Percentiles rank a stretch among this genome's conserved stretches.
Evolutionary conservation across 2,888 invertebrate species (phyloP).

Genomic region (Xanthorhoe spadicearia): DNA sequence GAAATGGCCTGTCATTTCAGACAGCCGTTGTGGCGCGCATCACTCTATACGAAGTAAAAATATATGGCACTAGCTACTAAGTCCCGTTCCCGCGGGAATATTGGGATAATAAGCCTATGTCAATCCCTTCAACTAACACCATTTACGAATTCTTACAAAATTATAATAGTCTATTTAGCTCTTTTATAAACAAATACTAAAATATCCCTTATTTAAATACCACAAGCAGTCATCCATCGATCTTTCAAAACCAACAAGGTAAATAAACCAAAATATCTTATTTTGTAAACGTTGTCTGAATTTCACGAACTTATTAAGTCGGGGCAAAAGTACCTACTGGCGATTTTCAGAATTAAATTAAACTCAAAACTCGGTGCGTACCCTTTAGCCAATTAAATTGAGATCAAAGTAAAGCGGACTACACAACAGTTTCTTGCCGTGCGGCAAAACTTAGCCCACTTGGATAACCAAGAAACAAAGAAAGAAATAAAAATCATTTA

Average conservation of each 20-base stretch:
- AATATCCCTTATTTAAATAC: too few species aligned
- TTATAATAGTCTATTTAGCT: too few species aligned
- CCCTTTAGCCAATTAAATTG: slow-evolving; percentile 67
- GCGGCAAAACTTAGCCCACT: too few species aligned
- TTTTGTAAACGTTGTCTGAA: background rate
- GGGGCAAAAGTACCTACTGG: slow-evolving; percentile 47
- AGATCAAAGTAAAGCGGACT: slow-evolving; percentile 59
- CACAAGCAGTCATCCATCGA: too few species aligned
- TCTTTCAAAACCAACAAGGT: background rate
- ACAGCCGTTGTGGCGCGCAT: slow-evolving; percentile 55
- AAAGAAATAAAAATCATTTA: too few species aligned
- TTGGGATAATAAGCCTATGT: too few species aligned
- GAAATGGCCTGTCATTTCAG: slow-evolving; percentile 76
- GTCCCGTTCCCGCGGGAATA: too few species aligned
- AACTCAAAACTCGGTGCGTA: slow-evolving; percentile 48
- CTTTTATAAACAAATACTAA: too few species aligned
- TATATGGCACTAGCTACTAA: too few species aligned
- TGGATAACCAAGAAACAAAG: too few species aligned
- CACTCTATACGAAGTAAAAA: slow-evolving; percentile 26
- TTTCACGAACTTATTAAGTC: slow-evolving; percentile 41
- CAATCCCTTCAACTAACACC: too few species aligned
- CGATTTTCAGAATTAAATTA: slow-evolving; percentile 64
- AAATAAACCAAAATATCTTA: background rate
- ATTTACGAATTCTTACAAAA: too few species aligned
- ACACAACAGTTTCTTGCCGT: background rate